These are phyloP conservation scores for Lottia gigantea DNA, from an alignment of 2,888 invertebrate genomes.

Conservation along the genomic window DNA sequence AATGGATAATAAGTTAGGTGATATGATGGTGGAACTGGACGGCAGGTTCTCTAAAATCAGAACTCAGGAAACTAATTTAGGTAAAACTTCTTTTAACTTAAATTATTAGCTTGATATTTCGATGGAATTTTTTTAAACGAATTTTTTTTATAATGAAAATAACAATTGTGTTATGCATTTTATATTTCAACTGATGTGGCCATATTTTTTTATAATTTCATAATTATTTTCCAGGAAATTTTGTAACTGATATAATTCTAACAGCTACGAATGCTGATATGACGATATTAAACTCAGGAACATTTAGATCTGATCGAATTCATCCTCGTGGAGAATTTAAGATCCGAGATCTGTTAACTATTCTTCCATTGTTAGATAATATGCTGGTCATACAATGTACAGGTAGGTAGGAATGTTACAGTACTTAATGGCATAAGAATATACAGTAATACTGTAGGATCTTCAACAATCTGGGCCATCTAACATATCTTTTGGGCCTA, in stretches of 20 bases:
- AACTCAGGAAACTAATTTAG: constrained; percentile 88
- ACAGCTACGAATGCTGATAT: constrained; percentile 85
- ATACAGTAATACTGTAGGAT: too few species aligned
- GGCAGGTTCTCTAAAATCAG: constrained; percentile 85
- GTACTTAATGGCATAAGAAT: too few species aligned
- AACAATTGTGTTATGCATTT: too few species aligned
- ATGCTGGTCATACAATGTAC: constrained; percentile 81
- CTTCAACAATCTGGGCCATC: too few species aligned
- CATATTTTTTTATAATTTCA: too few species aligned
- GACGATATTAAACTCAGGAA: constrained; percentile 88
- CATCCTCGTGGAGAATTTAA: constrained; percentile 88
- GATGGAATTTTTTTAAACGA: too few species aligned
- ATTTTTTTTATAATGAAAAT: too few species aligned
- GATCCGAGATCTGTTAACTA: constrained; percentile 82
- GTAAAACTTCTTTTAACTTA: constrained; percentile 67
- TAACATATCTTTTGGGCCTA: too few species aligned
- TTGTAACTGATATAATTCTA: constrained; percentile 76
- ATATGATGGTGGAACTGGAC: constrained; percentile 87
- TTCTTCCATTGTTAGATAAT: constrained; percentile 88
- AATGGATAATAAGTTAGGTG: constrained; percentile 85
- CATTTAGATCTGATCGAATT: constrained; percentile 80
- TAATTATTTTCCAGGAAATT: constrained; percentile 64
- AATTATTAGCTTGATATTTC: too few species aligned
- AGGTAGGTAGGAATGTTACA: constrained; percentile 69
- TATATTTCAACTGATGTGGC: too few species aligned